Conservation (phyloP, 2,888 invertebrate genomes). For the Meandrusa payeni region DNA sequence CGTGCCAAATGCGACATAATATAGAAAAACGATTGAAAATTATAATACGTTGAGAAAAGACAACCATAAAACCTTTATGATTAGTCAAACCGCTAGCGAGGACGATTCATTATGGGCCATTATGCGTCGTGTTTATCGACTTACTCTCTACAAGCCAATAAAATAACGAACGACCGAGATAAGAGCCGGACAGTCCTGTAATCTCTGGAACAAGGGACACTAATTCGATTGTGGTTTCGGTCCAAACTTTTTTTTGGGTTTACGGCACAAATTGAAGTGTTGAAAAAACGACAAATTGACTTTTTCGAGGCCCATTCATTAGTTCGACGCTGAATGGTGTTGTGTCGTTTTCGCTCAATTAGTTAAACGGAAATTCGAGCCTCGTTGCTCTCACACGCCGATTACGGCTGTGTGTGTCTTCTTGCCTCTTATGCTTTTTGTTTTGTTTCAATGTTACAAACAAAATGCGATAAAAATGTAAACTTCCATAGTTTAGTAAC, state of each 20-base stretch:
- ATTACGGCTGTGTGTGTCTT: conserved; percentile 26
- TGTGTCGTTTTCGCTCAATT: conserved; percentile 79
- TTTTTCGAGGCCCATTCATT: conserved; percentile 77
- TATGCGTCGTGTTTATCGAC: conserved; percentile 79
- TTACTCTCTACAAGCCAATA: conserved; percentile 79
- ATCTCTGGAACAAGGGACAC: conserved; percentile 81
- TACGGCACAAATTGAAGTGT: conserved; percentile 79
- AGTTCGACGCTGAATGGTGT: conserved; percentile 71
- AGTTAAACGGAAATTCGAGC: conserved; percentile 74
- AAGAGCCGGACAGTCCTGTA: conserved; percentile 78
- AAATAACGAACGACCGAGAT: conserved; percentile 81
- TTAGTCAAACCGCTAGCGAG: conserved; percentile 73
- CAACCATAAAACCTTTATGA: conserved; percentile 78
- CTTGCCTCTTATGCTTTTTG: conserved; percentile 24
- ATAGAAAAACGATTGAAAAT: conserved; percentile 15
- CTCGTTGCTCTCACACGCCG: conserved; percentile 50
- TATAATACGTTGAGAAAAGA: conserved; percentile 49
- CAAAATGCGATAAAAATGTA: conserved; percentile 5
- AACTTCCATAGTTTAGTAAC: no score
- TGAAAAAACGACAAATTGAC: conserved; percentile 80
- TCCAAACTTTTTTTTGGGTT: conserved; percentile 73
- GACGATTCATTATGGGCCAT: conserved; percentile 80
- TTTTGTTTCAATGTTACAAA: conserved; percentile 3
- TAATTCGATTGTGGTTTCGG: conserved; percentile 81
- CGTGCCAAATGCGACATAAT: conserved; percentile 5